Evolutionary conservation across 2,888 invertebrate genomes (phyloP).

Genomic region (Autographa pulchrina): DNA sequence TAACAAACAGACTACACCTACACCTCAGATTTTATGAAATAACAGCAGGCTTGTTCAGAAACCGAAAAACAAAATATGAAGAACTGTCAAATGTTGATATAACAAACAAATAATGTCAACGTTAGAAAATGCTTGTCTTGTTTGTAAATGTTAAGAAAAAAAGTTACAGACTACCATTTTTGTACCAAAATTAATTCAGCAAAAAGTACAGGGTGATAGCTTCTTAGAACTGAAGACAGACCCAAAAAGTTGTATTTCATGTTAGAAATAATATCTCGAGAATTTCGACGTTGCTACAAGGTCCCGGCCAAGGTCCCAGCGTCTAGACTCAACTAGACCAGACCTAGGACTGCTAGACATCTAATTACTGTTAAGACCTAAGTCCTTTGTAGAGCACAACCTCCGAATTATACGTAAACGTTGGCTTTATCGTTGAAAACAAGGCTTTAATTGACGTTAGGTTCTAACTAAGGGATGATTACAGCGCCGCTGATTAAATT

Average conservation of each 20-base stretch:
- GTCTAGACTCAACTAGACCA: conserved; percentile 66
- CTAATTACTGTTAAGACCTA: conserved; percentile 63
- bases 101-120: neutral
- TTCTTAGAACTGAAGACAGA: conserved; percentile 17
- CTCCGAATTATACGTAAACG: conserved; percentile 23
- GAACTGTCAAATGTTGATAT: neutral
- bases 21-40: no score
- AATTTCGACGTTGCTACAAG: conserved; percentile 59
- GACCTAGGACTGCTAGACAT: conserved; percentile 48
- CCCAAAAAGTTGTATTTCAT: conserved; percentile 37
- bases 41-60: neutral
- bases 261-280: conserved; percentile 45
- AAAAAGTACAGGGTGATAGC: neutral
- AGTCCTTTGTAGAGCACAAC: conserved; percentile 27
- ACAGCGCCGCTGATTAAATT: neutral
- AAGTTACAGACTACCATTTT: neutral
- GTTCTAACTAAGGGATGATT: neutral
- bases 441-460: conserved; percentile 30
- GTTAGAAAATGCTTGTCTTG: neutral
- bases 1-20: no score
- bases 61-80: neutral
- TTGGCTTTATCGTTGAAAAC: conserved; percentile 25
- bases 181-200: conserved; percentile 6
- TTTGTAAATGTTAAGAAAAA: neutral
- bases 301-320: conserved; percentile 62